Evolutionary conservation across 2,888 invertebrate species (phyloP).

Genomic region (Liopterus haemorrhoidalis): DNA sequence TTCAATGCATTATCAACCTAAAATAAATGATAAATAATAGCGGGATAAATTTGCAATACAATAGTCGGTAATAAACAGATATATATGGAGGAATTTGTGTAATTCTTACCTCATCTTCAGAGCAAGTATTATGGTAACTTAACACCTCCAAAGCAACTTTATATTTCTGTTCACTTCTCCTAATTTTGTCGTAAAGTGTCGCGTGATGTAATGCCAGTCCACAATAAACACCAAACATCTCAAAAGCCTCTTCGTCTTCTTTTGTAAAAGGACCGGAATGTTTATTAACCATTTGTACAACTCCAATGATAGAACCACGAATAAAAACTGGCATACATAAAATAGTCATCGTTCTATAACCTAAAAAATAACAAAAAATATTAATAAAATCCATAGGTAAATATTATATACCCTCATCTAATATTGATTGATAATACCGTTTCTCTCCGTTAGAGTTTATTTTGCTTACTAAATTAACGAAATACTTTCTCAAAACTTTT

Average conservation of each 20-base stretch:
- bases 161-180: slow-evolving; percentile 77
- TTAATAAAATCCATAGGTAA: too few relatives aligned
- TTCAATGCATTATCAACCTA: slow-evolving; percentile 10
- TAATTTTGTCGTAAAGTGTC: slow-evolving; percentile 75
- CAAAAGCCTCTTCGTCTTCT: slow-evolving; percentile 75
- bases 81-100: too few relatives aligned
- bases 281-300: slow-evolving; percentile 82
- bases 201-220: slow-evolving; percentile 81
- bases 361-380: slow-evolving; percentile 36
- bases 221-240: slow-evolving; percentile 79
- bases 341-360: slow-evolving; percentile 66
- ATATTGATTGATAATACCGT: too few relatives aligned
- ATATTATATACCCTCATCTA: too few relatives aligned
- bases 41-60: too few relatives aligned
- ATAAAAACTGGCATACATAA: slow-evolving; percentile 85
- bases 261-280: slow-evolving; percentile 52
- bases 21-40: too few relatives aligned
- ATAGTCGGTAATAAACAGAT: too few relatives aligned
- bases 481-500: too few relatives aligned
- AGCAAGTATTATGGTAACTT: slow-evolving; percentile 76
- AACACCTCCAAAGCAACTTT: slow-evolving; percentile 74
- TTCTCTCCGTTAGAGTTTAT: too few relatives aligned
- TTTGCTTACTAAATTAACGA: too few relatives aligned
- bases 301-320: slow-evolving; percentile 67
- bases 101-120: slow-evolving; percentile 66